phyloP scores from a whole-genome alignment of 2,113 vertebrate genomes.

The Sinosuthora webbiana region DNA sequence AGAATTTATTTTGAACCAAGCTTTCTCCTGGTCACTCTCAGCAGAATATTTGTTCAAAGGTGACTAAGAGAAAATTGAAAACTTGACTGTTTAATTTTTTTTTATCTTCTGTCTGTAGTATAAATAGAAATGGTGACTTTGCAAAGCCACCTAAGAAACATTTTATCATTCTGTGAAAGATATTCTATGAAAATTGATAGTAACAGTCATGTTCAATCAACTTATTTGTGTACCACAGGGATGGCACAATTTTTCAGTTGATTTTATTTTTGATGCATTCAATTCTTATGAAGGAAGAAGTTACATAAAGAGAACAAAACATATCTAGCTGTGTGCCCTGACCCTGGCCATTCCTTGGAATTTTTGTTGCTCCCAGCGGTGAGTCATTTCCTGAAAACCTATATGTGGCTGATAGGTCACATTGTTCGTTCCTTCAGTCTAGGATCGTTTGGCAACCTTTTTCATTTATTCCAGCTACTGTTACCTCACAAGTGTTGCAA shows the following conservation, averaged over 20 bases:
- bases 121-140: background rate
- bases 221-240: background rate
- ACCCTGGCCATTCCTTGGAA: background rate
- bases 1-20: background rate
- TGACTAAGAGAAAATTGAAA: slow-evolving; percentile 18
- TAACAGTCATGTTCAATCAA: background rate
- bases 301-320: background rate
- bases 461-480: background rate
- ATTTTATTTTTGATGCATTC: background rate
- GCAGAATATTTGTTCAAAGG: background rate
- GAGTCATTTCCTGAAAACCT: background rate
- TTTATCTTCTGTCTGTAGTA: background rate
- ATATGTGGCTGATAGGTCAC: background rate
- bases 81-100: background rate
- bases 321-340: background rate
- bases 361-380: background rate
- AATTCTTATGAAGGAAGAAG: background rate
- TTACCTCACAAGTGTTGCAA: background rate
- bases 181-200: background rate
- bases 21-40: background rate
- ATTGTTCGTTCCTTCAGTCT: background rate
- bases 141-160: background rate
- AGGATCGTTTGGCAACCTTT: background rate
- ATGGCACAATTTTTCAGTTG: background rate
- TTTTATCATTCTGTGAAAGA: background rate